Evolutionary conservation across 2,113 vertebrate genomes (phyloP).

Genomic region (Malurus elegans): DNA sequence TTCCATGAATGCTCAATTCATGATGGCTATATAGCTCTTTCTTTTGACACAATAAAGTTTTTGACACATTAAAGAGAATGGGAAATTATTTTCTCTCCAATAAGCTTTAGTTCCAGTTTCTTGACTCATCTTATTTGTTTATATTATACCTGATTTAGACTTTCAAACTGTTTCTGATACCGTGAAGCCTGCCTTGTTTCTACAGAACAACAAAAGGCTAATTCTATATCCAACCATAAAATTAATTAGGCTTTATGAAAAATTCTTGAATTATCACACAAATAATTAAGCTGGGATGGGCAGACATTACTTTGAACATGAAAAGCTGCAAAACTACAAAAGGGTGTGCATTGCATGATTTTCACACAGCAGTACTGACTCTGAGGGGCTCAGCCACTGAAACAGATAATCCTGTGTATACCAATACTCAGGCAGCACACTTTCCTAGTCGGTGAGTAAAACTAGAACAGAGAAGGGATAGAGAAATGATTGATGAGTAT

Average conservation of each 20-base stretch:
- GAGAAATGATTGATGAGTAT: not conserved
- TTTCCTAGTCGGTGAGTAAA: not conserved
- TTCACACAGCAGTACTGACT: not conserved
- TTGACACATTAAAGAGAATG: not conserved
- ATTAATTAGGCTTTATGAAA: not conserved
- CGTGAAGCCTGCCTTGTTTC: not conserved
- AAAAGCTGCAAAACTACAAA: not conserved
- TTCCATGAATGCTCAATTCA: not conserved
- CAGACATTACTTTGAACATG: not conserved
- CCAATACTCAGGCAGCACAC: not conserved
- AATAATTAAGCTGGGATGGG: not conserved
- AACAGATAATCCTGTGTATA: not conserved
- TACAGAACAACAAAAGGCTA: not conserved
- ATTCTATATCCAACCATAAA: not conserved
- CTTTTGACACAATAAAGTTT: not conserved
- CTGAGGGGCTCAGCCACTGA: not conserved
- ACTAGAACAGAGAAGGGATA: not conserved
- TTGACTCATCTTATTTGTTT: not conserved
- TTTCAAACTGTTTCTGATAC: not conserved
- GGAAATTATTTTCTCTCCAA: not conserved
- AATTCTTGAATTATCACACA: not conserved
- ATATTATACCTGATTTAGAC: not conserved
- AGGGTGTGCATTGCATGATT: not conserved
- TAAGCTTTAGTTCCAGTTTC: not conserved
- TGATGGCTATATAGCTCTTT: not conserved